phyloP scores from a whole-genome alignment of 2,797 vertebrate genomes.

The Loris lydekkerianus region DNA sequence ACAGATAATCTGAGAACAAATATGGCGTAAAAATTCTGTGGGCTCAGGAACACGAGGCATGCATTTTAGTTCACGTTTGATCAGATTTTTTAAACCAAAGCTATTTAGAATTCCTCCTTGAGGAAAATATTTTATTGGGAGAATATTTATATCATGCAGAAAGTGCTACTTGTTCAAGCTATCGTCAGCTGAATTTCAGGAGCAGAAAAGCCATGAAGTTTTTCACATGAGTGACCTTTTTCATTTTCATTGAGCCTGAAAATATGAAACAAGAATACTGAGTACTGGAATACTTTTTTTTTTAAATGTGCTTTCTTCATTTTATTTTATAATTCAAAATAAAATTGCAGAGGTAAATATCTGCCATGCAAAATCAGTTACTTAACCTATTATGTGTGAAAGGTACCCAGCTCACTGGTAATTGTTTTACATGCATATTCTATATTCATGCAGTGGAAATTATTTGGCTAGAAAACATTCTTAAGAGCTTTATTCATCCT shows the following conservation, averaged over 20 bases:
- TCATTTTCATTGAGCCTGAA: background rate
- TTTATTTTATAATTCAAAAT: conserved; percentile 70
- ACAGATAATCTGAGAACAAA: background rate
- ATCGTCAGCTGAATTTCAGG: background rate
- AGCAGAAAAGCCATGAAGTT: background rate
- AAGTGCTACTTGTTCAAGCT: background rate
- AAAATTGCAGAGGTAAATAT: conserved; percentile 58
- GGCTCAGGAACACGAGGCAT: background rate
- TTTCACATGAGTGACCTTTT: background rate
- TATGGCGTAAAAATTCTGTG: background rate
- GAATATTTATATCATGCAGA: background rate
- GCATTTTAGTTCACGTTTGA: conserved; percentile 24
- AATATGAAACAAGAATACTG: conserved; percentile 4
- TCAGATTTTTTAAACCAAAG: background rate
- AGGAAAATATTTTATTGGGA: background rate
- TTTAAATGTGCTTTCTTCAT: background rate
- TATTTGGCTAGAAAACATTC: background rate
- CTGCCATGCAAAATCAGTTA: background rate
- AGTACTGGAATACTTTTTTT: background rate
- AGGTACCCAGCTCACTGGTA: background rate
- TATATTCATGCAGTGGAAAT: background rate
- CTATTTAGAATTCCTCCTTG: background rate
- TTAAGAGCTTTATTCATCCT: background rate
- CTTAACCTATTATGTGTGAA: conserved; percentile 7
- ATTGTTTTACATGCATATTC: background rate